Base-by-base conservation (phyloP, 2,113 vertebrate species). In the Hyperoodon ampullatus region DNA sequence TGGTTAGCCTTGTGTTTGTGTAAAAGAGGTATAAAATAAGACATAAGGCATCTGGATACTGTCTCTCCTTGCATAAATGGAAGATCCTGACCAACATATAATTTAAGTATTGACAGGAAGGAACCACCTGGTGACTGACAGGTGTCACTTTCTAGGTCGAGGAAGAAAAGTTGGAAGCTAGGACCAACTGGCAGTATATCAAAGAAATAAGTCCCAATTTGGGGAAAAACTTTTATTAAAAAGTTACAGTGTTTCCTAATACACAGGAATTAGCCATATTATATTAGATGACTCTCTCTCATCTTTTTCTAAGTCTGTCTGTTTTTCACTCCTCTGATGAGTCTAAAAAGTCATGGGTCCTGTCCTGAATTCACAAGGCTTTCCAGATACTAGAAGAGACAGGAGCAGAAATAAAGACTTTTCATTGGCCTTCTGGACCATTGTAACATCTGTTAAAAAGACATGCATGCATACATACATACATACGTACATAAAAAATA, bases 141-240 rank as follows among this genome's bases (percentile, higher is more conserved):
- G 42, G 42, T 30, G 63, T 39, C 63, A 93, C 26, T 85, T 93
- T 70, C 18, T 7, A 92, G 53, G n/a, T 68, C 8, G 15, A 87
- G 23, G 21, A 44, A 86, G 80, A 83, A 61, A 53, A 82, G 18
- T 44, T 95, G 39, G 55, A 85, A 86, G 47, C 14, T 42, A 18
- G 26, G 11, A 11, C 14, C 42, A 47, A 30, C 44, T 44, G 72
- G 11, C 78, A 28, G n/a, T 55, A 18, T 82, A 74, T 78, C 28
- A n/a, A 55, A 47, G 78, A 95, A 95, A 87, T 75, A 35, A 71
- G 23, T 44, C n/a, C 19, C 80, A 92, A 60, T 55, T 89, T 89
- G 6, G 28, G 23, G 13, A 10, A 47, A 81, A 93, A 71, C 0
- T 53, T 81, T 77, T 74, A 74, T 93, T 88, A 90, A 87, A 72